These are phyloP conservation scores for Cheilosia urbana DNA, from an alignment of 2,888 invertebrate genomes.

Conservation along the genomic window DNA sequence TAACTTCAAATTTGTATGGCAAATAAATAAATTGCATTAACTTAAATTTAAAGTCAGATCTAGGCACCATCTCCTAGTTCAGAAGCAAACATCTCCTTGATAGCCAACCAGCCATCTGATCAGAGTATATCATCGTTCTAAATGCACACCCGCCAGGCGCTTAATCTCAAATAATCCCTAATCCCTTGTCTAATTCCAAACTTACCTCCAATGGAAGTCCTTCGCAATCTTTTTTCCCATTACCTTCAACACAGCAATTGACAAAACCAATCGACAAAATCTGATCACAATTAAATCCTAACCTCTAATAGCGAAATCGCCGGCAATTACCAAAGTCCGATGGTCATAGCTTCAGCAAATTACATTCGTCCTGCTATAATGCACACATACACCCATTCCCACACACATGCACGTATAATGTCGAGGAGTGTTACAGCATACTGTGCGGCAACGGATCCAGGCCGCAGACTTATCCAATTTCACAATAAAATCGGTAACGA, in stretches of 20 bases:
- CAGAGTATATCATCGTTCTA: no score
- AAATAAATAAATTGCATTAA: no score
- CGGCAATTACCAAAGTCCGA: slow-evolving; percentile 67
- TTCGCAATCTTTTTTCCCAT: slow-evolving; percentile 41
- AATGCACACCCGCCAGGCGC: neutral
- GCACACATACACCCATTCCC: neutral
- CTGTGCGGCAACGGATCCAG: slow-evolving; percentile 16
- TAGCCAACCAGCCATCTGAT: no score
- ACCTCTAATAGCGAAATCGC: slow-evolving; percentile 66
- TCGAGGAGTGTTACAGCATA: slow-evolving; percentile 32
- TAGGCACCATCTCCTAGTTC: no score
- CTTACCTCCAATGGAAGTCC: slow-evolving; percentile 34
- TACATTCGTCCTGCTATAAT: slow-evolving; percentile 23
- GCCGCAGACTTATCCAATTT: slow-evolving; percentile 71
- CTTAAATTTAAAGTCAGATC: no score
- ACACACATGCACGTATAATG: slow-evolving; percentile 30
- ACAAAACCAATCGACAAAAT: slow-evolving; percentile 70
- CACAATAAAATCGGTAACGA: slow-evolving; percentile 72
- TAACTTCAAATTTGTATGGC: no score
- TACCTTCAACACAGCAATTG: slow-evolving; percentile 66
- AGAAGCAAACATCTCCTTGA: no score
- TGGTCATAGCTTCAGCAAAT: slow-evolving; percentile 61
- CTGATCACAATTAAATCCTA: slow-evolving; percentile 75
- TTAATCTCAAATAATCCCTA: slow-evolving; percentile 31
- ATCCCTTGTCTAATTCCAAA: slow-evolving; percentile 37